A percentile compares a stretch with the other conserved stretches of the same genome.
Evolutionary conservation across 2,797 vertebrate genomes (phyloP).

Genomic region (Sebastes steindachneri): DNA sequence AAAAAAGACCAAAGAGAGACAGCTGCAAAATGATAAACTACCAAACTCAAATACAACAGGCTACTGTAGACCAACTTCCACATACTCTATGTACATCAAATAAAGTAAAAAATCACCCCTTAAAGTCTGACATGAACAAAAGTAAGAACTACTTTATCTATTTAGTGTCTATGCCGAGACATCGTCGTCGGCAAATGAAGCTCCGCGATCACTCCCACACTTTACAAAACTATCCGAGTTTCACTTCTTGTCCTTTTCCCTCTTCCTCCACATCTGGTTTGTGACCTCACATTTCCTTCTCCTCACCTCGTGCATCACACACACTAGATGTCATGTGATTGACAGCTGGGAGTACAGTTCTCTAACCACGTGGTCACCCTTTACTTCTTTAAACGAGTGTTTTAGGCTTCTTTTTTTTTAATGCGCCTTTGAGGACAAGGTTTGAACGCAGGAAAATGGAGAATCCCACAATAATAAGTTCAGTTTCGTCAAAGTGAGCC

Average conservation of each 20-base stretch:
- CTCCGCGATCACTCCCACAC: slow-evolving; percentile 4
- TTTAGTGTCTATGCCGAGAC: slow-evolving; percentile 48
- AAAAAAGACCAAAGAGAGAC: slow-evolving; percentile 25
- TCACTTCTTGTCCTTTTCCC: slow-evolving; percentile 34
- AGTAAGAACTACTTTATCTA: slow-evolving; percentile 25
- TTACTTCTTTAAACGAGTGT: slow-evolving; percentile 19
- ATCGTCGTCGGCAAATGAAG: slow-evolving; percentile 17
- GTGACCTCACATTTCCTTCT: slow-evolving; percentile 3
- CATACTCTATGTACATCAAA: slow-evolving; percentile 46
- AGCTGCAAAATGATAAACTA: slow-evolving; percentile 18
- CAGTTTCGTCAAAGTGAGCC: slow-evolving; percentile 12
- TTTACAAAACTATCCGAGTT: slow-evolving; percentile 13
- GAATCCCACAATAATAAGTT: slow-evolving; percentile 14
- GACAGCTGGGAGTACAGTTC: neutral
- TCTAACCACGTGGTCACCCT: neutral
- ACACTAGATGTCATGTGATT: slow-evolving; percentile 24
- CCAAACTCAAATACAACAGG: slow-evolving; percentile 19
- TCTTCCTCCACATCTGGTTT: neutral
- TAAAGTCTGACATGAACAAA: slow-evolving; percentile 37
- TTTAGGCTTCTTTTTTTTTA: slow-evolving; percentile 1
- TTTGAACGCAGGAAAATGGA: neutral
- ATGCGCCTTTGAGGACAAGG: neutral
- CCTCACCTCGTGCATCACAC: neutral
- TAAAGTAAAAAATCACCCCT: slow-evolving; percentile 36
- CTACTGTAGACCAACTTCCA: slow-evolving; percentile 22